Evolutionary conservation across 2,113 vertebrate genomes (phyloP), one percentile per base, ranked within the genome.

Genomic region (Lampris incognitus): DNA sequence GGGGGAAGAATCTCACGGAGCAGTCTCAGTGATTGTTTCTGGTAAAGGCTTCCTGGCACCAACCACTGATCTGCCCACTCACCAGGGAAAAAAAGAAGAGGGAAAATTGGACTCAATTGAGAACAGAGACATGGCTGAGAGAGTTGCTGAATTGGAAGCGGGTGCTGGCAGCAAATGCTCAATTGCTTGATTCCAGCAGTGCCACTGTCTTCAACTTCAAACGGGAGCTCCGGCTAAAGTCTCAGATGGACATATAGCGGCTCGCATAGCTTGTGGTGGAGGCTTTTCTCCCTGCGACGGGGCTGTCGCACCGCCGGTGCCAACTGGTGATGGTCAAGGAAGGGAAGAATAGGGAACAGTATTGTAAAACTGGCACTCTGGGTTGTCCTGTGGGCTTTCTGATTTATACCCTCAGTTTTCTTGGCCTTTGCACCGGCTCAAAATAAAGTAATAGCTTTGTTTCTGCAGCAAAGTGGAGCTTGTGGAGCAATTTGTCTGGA

Each of bases 71-170:
- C 87, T 88, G 76, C 85, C 85, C 82, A 82, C 84, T 89, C 82
- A 39, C 86, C 76, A 55, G 83, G 81, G 84, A 81, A 84, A 46
- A 77, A 81, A 78, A 78, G 62, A 70, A 79, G 62, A 70, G 77
- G 84, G 86, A 88, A 85, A 92, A 91, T 85, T 88, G 76, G 78
- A 81, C 83, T 80, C 84, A 58, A 88, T 90, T 90, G 86, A 85
- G 88, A 91, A 82, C 81, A 85, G 87, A 86, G 75, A 85, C 72
- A 71, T 81, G 85, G 87, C 90, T 92, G 78, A 91, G 86, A 90
- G 87, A 74, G 68, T 68, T 89, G 72, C 79, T 81, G 82, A 88
- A 91, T 90, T 91, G 87, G 76, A 91, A 89, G 78, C 79, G 83
- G 84, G 77, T 89, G 87, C 76, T 89, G 85, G 85, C 80, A 81